These are phyloP conservation scores for Oncorhynchus mykiss DNA, from an alignment of 2,113 vertebrate genomes.

Conservation along the genomic window DNA sequence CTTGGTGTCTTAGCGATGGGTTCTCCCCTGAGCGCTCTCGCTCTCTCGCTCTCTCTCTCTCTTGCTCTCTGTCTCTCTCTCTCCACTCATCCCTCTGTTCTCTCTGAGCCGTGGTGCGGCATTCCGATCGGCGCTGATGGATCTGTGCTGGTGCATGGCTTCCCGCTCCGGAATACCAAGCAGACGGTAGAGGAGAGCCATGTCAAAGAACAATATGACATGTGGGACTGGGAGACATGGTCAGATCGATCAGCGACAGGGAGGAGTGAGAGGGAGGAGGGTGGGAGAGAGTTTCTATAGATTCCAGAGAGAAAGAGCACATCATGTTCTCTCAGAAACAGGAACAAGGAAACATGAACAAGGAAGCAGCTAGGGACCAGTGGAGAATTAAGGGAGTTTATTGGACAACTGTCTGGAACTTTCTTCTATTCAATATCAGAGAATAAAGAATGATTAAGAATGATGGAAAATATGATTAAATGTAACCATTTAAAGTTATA, in stretches of 20 bases:
- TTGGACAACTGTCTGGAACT: constrained; percentile 23
- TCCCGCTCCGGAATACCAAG: constrained; percentile 73
- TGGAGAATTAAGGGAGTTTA: constrained; percentile 37
- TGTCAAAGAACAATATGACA: constrained; percentile 76
- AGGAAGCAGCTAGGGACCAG: constrained; percentile 36
- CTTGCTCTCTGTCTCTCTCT: constrained; percentile 21
- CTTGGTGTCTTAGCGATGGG: background rate
- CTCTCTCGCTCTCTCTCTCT: constrained; percentile 11
- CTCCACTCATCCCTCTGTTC: constrained; percentile 58
- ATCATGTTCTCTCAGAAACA: constrained; percentile 48
- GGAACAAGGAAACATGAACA: constrained; percentile 43
- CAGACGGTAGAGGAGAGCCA: constrained; percentile 60
- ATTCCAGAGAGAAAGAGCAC: constrained; percentile 30
- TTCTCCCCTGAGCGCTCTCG: background rate
- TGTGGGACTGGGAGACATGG: constrained; percentile 69
- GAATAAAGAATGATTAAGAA: no score
- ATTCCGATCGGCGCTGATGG: constrained; percentile 71
- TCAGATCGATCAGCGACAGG: constrained; percentile 65
- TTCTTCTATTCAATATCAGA: no score
- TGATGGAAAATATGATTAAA: no score
- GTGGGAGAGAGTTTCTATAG: constrained; percentile 19
- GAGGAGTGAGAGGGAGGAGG: constrained; percentile 20
- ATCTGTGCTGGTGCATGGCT: constrained; percentile 69
- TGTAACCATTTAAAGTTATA: no score
- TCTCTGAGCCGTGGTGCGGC: constrained; percentile 61